A percentile compares a stretch with the other conserved stretches of the same genome.
phyloP scores from a whole-genome alignment of 1,140 invertebrate genomes.

The Olivierus martensii region DNA sequence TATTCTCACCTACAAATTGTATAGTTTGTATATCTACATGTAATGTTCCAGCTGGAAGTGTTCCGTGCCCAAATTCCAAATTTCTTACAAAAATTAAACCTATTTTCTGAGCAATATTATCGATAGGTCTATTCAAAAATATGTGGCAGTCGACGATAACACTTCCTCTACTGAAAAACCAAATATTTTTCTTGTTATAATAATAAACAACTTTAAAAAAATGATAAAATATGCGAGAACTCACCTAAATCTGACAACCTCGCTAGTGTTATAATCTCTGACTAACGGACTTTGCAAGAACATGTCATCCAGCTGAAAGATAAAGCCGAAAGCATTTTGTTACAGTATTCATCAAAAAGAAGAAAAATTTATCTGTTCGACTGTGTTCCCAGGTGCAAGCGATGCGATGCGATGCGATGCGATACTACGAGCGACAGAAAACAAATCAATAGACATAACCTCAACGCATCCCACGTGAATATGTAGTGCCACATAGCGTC shows the following conservation, averaged over 20 bases:
- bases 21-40: constrained; percentile 16
- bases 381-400: too few species aligned
- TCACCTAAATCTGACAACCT: constrained; percentile 2
- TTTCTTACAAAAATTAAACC: constrained; percentile 12
- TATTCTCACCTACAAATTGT: constrained; percentile 12
- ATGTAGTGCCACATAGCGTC: too few species aligned
- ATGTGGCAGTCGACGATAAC: constrained; percentile 10
- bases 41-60: constrained; percentile 13
- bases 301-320: constrained; percentile 4
- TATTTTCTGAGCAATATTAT: constrained; percentile 9
- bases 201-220: too few species aligned
- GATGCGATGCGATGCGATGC: too few species aligned
- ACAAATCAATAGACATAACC: too few species aligned
- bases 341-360: too few species aligned
- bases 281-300: constrained; percentile 4
- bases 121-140: constrained; percentile 3
- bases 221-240: background rate
- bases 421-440: too few species aligned
- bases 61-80: constrained; percentile 15
- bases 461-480: too few species aligned
- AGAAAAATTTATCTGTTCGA: too few species aligned
- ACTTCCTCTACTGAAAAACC: constrained; percentile 11
- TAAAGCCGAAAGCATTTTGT: too few species aligned
- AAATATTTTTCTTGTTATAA: background rate
- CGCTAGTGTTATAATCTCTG: constrained; percentile 1